Percentiles rank a stretch among this genome's conserved stretches.
These are phyloP conservation scores for Apamea epomidion DNA, from an alignment of 2,888 invertebrate species.

Conservation along the genomic window DNA sequence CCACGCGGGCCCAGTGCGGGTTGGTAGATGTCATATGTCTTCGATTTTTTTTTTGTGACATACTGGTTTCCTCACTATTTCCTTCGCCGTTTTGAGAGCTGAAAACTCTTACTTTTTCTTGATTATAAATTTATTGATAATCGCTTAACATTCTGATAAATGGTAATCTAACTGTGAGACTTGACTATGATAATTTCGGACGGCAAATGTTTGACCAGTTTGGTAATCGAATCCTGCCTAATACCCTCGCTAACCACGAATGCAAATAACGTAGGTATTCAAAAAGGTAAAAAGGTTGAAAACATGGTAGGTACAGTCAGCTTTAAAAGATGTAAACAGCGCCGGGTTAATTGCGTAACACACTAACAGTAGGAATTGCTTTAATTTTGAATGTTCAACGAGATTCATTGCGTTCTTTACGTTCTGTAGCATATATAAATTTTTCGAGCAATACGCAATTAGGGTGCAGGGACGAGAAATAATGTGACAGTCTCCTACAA, in stretches of 20 bases:
- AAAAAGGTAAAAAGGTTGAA: slow-evolving; percentile 8
- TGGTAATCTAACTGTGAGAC: no score
- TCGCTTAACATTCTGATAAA: not conserved
- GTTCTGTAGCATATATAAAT: no score
- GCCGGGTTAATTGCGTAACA: no score
- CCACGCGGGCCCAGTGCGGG: not conserved
- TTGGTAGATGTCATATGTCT: not conserved
- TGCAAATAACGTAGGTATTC: slow-evolving; percentile 9
- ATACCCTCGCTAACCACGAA: slow-evolving; percentile 1
- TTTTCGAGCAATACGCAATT: no score
- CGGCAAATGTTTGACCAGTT: not conserved
- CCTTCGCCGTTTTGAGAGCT: not conserved
- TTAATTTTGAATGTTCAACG: no score
- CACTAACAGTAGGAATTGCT: no score
- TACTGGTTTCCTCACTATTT: not conserved
- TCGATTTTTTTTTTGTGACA: not conserved
- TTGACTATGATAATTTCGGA: not conserved
- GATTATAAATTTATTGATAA: not conserved
- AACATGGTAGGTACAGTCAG: not conserved
- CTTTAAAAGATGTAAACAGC: not conserved
- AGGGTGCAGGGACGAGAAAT: not conserved
- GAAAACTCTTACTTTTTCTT: not conserved
- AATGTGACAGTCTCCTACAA: not conserved
- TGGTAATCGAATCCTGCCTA: not conserved
- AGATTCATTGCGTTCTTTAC: no score